Evolutionary conservation across 1,140 invertebrate genomes (phyloP).

Genomic region (Rhagoletis pomonella): DNA sequence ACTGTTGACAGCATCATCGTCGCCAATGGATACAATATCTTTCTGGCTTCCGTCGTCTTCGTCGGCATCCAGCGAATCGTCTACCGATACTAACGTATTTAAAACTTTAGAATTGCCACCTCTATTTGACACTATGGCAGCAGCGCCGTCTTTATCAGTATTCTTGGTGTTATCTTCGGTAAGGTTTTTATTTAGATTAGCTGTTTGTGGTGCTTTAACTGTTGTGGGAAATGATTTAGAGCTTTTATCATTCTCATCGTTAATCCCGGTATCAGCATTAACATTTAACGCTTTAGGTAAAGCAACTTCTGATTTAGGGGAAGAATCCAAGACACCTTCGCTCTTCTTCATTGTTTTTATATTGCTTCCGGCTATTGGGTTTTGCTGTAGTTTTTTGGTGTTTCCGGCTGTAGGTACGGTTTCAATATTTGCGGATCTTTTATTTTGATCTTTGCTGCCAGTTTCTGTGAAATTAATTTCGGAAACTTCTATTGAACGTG

Average conservation of each 20-base stretch:
- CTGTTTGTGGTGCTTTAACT: too few relatives aligned
- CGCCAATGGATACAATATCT: not conserved
- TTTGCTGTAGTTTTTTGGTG: not conserved
- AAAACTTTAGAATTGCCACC: not conserved
- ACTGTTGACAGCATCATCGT: not conserved
- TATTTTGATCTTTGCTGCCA: not conserved
- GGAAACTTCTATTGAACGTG: not conserved
- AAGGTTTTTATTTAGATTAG: too few relatives aligned
- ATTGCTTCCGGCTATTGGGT: not conserved
- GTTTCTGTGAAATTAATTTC: not conserved
- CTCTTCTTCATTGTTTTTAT: not conserved
- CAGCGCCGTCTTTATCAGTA: not conserved
- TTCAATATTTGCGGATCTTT: not conserved
- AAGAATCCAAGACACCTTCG: not conserved
- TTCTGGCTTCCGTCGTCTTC: slow-evolving; percentile 26
- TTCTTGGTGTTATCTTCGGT: not conserved
- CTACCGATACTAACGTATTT: not conserved
- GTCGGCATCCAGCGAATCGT: not conserved
- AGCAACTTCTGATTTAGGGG: not conserved
- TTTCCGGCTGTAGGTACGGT: not conserved
- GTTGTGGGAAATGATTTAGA: not conserved
- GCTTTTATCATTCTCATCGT: not conserved
- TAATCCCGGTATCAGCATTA: not conserved
- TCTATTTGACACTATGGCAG: not conserved
- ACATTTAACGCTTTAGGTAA: not conserved